Evolutionary conservation across 2,888 invertebrate genomes (phyloP).

Genomic region (Scelioninae gen. 1): DNA sequence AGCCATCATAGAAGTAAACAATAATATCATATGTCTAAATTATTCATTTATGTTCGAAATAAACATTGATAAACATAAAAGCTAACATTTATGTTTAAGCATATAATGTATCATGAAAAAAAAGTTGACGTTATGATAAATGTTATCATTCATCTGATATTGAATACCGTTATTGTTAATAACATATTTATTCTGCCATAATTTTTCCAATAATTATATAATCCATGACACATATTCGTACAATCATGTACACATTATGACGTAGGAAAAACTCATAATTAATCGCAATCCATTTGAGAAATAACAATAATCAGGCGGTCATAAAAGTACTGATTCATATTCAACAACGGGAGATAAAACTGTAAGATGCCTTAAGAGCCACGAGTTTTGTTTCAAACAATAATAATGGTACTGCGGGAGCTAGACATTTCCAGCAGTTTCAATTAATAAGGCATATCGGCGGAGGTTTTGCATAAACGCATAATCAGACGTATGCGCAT

Average conservation of each 20-base stretch:
- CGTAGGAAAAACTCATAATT: slow-evolving; percentile 5
- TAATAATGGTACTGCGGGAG: slow-evolving; percentile 51
- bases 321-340: slow-evolving; percentile 32
- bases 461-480: slow-evolving; percentile 64
- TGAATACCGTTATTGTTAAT: too few relatives aligned
- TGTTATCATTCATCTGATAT: too few relatives aligned
- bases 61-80: too few relatives aligned
- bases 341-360: slow-evolving; percentile 13
- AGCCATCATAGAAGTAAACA: too few relatives aligned
- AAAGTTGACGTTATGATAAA: too few relatives aligned
- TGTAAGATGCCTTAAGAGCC: slow-evolving; percentile 40
- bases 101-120: too few relatives aligned
- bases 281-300: slow-evolving; percentile 10
- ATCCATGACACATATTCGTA: not conserved
- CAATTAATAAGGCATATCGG: slow-evolving; percentile 67
- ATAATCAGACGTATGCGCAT: slow-evolving; percentile 65
- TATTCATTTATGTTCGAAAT: too few relatives aligned
- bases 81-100: too few relatives aligned
- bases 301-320: not conserved
- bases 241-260: not conserved
- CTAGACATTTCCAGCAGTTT: slow-evolving; percentile 57
- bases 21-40: too few relatives aligned
- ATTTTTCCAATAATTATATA: not conserved
- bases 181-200: too few relatives aligned
- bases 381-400: slow-evolving; percentile 53